phyloP scores from a whole-genome alignment of 2,888 invertebrate genomes.

The Eupithecia centaureata region DNA sequence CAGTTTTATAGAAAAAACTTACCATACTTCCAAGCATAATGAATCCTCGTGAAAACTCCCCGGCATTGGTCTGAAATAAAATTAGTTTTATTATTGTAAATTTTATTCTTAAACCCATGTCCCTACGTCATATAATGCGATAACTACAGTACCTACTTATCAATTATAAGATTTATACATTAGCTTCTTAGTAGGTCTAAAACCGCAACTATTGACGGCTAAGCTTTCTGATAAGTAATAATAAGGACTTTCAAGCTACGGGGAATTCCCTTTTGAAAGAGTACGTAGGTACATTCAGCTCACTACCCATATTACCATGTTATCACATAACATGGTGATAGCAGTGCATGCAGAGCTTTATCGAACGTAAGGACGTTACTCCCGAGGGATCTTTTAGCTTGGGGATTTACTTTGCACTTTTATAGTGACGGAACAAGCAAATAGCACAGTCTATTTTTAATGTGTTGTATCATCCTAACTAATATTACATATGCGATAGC shows the following conservation, averaged over 20 bases:
- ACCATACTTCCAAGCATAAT: slow-evolving; percentile 92
- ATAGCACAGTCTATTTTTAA: background rate
- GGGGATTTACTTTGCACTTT: slow-evolving; percentile 5
- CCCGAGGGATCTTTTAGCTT: background rate
- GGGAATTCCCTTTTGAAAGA: background rate
- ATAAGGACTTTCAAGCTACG: background rate
- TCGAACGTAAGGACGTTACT: background rate
- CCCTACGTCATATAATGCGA: background rate
- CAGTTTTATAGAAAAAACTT: no score
- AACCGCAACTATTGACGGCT: background rate
- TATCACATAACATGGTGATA: no score
- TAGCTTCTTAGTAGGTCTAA: no score
- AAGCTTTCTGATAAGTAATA: background rate
- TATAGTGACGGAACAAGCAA: background rate
- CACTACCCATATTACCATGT: background rate
- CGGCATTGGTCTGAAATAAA: slow-evolving; percentile 86
- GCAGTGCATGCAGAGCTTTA: background rate
- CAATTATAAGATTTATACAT: no score
- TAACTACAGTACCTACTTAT: background rate
- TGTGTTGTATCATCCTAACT: no score
- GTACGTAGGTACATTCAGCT: background rate
- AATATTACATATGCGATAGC: no score
- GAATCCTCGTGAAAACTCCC: slow-evolving; percentile 89
- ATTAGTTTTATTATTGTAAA: slow-evolving; percentile 3
- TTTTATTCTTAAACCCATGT: no score